Conservation (phyloP, 2,797 vertebrate genomes). For the Leptatherina wallacei region DNA sequence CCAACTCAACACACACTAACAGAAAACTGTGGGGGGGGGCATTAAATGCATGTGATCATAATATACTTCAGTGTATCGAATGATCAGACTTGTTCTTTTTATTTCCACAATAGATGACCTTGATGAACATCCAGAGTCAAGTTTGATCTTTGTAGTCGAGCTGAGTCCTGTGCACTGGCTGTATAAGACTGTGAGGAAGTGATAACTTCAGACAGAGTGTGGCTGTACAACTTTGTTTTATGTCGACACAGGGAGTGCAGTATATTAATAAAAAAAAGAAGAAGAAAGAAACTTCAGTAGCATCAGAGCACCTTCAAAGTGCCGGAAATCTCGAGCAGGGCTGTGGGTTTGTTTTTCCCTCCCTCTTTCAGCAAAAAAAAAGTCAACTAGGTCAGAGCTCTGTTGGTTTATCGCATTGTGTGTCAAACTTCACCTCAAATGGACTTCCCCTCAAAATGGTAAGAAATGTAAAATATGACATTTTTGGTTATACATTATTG, state of each 20-base stretch:
- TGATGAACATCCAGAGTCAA: conserved; percentile 17
- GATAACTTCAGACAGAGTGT: conserved; percentile 59
- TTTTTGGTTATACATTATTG: neutral
- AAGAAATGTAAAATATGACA: neutral
- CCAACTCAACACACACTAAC: conserved; percentile 3
- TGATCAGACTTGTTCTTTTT: conserved; percentile 5
- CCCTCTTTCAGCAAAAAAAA: conserved; percentile 37
- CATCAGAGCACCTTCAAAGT: conserved; percentile 63
- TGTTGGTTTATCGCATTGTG: conserved; percentile 29
- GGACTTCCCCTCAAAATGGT: conserved; percentile 16
- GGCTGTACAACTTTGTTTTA: conserved; percentile 61
- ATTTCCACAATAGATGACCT: conserved; percentile 16
- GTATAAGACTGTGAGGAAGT: conserved; percentile 44
- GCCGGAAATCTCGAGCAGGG: conserved; percentile 40
- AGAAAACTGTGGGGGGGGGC: neutral
- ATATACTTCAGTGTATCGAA: neutral
- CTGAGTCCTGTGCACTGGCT: conserved; percentile 20
- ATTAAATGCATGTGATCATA: neutral
- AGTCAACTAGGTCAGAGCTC: conserved; percentile 49
- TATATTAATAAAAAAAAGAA: conserved; percentile 46
- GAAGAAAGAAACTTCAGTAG: conserved; percentile 46
- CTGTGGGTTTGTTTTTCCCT: conserved; percentile 33
- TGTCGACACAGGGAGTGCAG: conserved; percentile 50
- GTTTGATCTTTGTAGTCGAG: conserved; percentile 46
- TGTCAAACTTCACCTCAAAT: conserved; percentile 25